Conservation (phyloP, 2,797 vertebrate genomes). For the Eulemur rubriventer region DNA sequence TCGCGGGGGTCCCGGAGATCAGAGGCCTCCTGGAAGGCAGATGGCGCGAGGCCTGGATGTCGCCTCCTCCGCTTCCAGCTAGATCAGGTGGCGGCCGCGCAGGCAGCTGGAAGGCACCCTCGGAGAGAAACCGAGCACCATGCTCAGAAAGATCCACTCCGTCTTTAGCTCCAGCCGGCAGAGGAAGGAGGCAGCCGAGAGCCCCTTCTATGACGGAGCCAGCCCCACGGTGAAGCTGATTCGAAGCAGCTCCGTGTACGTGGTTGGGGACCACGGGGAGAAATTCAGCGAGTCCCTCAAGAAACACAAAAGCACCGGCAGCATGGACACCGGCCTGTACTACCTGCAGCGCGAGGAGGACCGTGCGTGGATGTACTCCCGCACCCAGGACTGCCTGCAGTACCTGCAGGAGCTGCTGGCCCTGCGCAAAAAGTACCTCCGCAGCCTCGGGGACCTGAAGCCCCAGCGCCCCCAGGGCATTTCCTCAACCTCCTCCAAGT, state of each 20-base stretch:
- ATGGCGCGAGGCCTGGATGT: conserved; percentile 16
- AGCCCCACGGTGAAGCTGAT: conserved; percentile 91
- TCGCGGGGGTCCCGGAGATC: not conserved
- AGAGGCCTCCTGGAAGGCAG: not conserved
- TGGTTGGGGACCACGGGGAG: conserved; percentile 88
- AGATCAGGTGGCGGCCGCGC: conserved; percentile 65
- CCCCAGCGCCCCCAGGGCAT: conserved; percentile 69
- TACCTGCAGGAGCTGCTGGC: conserved; percentile 96
- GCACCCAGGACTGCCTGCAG: conserved; percentile 95
- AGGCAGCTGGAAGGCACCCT: conserved; percentile 55
- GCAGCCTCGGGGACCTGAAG: conserved; percentile 90
- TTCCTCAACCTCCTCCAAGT: conserved; percentile 80
- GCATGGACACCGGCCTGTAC: conserved; percentile 88
- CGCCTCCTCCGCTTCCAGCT: not conserved
- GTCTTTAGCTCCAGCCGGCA: conserved; percentile 90
- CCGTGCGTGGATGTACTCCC: conserved; percentile 92
- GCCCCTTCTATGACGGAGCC: conserved; percentile 84
- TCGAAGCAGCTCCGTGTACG: conserved; percentile 96
- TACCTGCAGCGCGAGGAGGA: conserved; percentile 93
- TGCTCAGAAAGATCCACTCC: conserved; percentile 96
- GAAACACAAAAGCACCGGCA: conserved; percentile 92
- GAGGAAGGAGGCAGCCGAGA: conserved; percentile 79
- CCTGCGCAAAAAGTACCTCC: conserved; percentile 92
- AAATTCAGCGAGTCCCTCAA: conserved; percentile 88
- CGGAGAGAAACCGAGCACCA: conserved; percentile 78